Evolutionary conservation across 2,888 invertebrate genomes (phyloP), one percentile per base, ranked within the genome.

Genomic region (Lordiphosa fenestrarum): DNA sequence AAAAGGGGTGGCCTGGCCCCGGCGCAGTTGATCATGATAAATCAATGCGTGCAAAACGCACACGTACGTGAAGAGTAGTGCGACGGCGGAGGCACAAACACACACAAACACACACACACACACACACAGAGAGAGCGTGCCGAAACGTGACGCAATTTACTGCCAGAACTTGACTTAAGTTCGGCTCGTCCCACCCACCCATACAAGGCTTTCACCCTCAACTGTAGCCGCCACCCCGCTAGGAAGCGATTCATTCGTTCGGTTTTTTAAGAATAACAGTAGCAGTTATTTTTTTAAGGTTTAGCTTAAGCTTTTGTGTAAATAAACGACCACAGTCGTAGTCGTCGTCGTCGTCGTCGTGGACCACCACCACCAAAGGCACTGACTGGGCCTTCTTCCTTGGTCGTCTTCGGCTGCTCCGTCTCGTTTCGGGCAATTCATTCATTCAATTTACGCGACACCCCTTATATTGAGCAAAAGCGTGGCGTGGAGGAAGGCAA

Each of bases 71-170:
- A 56, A 58, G 67, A 23, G 30, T 46, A 33, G 15, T 9, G 19
- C 12, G 23, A 13, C 13, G 12, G 25, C 41, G 35, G 30, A 44
- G 56, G 50, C 15, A 48, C 37, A 50, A 23, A 37, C 13, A 53
- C 38, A 47, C 15, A 48, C 37, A 50, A 23, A 37, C 13, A 53
- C 38, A 47, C 15, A 15, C 15, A 15, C 30, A 37, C 13, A 53
- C 38, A 47, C 15, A 46, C 9, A 51, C 1, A 52, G 15, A 48
- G 41, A 61, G 71, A 74, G 69, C 70, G 63, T 80, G 80, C 83
- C 71, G 83, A 85, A 72, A 86, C 85, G 85, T 86, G 87, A 86
- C 85, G 86, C 84, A 87, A 85, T 87, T 87, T 86, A 71, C 71
- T 86, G 70, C 70, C 83, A 80, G 63, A 71, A 84, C 69, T 73